Base-by-base conservation (phyloP, 2,888 invertebrate genomes). In the Scaptomyza tumidula region DNA sequence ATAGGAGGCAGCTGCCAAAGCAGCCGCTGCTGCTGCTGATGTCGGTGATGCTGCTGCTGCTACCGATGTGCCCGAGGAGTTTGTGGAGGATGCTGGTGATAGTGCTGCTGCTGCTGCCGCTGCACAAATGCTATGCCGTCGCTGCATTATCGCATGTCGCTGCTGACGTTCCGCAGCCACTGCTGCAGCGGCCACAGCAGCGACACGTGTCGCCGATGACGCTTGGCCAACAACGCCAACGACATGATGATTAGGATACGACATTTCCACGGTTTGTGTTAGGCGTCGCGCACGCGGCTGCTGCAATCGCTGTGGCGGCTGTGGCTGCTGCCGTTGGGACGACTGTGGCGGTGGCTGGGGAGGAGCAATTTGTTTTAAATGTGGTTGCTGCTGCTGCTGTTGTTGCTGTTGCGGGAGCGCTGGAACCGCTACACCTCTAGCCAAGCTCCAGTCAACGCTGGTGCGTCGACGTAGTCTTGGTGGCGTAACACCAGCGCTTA, bases 1-100 rank as follows among this genome's bases (percentile, higher is more conserved):
- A 19, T 88, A 82, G 53, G 83, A 72, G 35, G 80, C 86, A 7
- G 87, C 86, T 1, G 83, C 82, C 35, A 90, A 44, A 0, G 90
- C 90, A 4, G 86, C 88, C 1, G 91, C 88, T 39, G 89, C 86
- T n/a, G 78, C 83, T 13, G 79, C 64, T 7, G 76, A 75, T 13
- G 46, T 66, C 27, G 73, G 77, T 49, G 83, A 71, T 27, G 80
- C 86, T 5, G 88, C 86, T 27, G 80, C 86, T 5, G 88, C 86
- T 2, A 80, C 80, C 33, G 89, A 43, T 0, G 90, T 27, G 74
- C 54, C 13, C 7, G 85, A 71, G 7, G 83, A 76, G 14, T 68
- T 49, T 1, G 71, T 68, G 1, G 75, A 76, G 6, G 76, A 65
- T 14, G 78, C 72, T 3, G 88, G 78, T 68, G 88, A 82, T 19